These are phyloP conservation scores for Platyrinchus mystaceus DNA, from an alignment of 2,797 vertebrate genomes.

Conservation along the genomic window DNA sequence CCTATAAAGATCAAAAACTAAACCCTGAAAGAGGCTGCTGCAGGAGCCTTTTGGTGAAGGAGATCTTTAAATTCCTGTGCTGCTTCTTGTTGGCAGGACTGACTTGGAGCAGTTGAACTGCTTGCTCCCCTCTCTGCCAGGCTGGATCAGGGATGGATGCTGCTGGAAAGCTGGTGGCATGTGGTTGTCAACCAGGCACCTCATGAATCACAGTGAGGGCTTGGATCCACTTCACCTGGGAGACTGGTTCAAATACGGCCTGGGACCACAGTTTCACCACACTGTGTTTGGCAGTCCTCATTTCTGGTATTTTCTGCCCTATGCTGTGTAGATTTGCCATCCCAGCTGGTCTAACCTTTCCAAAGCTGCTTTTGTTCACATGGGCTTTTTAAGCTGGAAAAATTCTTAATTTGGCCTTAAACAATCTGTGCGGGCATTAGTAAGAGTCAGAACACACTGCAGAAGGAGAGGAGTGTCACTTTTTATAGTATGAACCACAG, in stretches of 20 bases:
- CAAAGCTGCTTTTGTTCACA: background rate
- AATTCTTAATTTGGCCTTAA: background rate
- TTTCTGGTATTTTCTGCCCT: background rate
- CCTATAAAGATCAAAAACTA: background rate
- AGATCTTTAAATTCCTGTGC: background rate
- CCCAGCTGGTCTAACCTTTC: background rate
- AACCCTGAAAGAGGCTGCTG: background rate
- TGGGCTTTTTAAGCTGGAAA: background rate
- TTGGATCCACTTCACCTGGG: background rate
- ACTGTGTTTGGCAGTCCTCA: fast-evolving
- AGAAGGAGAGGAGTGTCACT: background rate
- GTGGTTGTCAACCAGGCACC: background rate
- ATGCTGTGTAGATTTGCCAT: background rate
- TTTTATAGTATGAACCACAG: background rate
- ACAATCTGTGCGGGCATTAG: background rate
- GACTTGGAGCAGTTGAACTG: background rate
- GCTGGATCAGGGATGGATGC: background rate
- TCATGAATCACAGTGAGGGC: background rate
- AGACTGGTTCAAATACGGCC: background rate
- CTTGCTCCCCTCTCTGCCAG: background rate
- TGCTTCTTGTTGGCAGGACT: background rate
- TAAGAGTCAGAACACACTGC: background rate
- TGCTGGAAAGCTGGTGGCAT: fast-evolving
- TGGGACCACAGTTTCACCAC: fast-evolving
- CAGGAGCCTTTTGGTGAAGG: background rate